A percentile compares a stretch with the other conserved stretches of the same genome.
Conservation (phyloP, 2,888 invertebrate genomes). For the Ectemnius cavifrons region DNA sequence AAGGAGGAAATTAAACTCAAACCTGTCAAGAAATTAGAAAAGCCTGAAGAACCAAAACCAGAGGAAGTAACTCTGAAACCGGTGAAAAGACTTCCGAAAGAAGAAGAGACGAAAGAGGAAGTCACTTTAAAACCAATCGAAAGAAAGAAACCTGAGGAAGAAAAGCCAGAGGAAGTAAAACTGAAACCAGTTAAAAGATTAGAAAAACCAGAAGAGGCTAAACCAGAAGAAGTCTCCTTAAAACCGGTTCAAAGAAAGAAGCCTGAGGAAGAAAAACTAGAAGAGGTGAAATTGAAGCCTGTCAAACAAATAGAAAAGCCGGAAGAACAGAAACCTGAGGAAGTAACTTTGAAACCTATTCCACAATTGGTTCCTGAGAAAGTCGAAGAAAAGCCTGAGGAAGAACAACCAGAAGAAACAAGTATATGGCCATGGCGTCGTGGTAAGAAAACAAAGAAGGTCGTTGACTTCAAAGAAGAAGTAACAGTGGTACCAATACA, state of each 20-base stretch:
- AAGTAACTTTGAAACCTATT: slow-evolving; percentile 58
- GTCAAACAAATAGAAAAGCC: slow-evolving; percentile 51
- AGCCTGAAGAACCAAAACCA: slow-evolving; percentile 44
- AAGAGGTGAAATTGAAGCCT: slow-evolving; percentile 42
- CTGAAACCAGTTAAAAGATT: slow-evolving; percentile 43
- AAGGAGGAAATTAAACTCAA: slow-evolving; percentile 54
- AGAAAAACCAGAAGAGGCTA: slow-evolving; percentile 34
- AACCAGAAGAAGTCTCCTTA: slow-evolving; percentile 35
- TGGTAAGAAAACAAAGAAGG: slow-evolving; percentile 65
- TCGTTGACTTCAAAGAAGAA: slow-evolving; percentile 71
- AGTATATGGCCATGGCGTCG: slow-evolving; percentile 79
- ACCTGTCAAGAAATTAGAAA: slow-evolving; percentile 66
- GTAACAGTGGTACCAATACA: slow-evolving; percentile 72
- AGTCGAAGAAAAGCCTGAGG: slow-evolving; percentile 31
- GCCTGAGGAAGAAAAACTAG: slow-evolving; percentile 58
- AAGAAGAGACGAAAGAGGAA: slow-evolving; percentile 56
- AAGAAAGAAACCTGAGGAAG: slow-evolving; percentile 55
- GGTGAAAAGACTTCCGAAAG: slow-evolving; percentile 35
- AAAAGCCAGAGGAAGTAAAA: slow-evolving; percentile 53
- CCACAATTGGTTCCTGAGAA: slow-evolving; percentile 44
- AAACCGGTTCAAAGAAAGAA: slow-evolving; percentile 59
- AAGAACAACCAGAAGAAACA: slow-evolving; percentile 46
- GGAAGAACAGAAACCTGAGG: slow-evolving; percentile 52
- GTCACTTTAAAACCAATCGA: slow-evolving; percentile 69
- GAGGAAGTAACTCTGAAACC: slow-evolving; percentile 60